Base-by-base conservation (phyloP, 2,113 vertebrate species). In the Myiozetetes cayanensis region DNA sequence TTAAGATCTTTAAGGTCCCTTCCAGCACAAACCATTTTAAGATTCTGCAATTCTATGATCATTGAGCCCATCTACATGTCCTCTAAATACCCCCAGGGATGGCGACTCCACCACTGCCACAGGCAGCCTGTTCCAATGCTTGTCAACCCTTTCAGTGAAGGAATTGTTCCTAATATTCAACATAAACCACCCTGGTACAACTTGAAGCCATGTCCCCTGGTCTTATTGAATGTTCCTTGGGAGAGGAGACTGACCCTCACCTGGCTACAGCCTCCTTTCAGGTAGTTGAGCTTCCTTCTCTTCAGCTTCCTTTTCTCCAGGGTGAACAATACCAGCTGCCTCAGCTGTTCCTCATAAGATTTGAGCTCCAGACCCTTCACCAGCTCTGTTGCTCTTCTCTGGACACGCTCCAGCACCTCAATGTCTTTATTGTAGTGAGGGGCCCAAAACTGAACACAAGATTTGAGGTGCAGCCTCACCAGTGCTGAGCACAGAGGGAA, bases 251-350 rank as follows among this genome's bases (percentile, higher is more conserved):
- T 1, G 21, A 43, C 7, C 1, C 13, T 10, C 20, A 50, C 21
- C 25, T 58, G 0, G 0, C 44, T 73, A 1, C 21, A 53, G 3
- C 9, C 17, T 70, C 46, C 21, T 47, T 31, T 41, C n/a, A 62
- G 17, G 17, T 10, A 17, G 6, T 8, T 47, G 16, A 41, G 30
- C n/a, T n/a, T n/a, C n/a, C n/a, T 3, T 14, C 56, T 5, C 35
- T 15, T 22, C 18, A 66, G 14, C 59, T 12, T 41, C n/a, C 30
- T 68, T 68, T 68, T 5, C 30, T 53, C n/a, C 62, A 67, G 62
- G 59, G 27, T 24, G 19, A 81, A 44, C 50, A 72, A 14, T 9
- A 17, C 22, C 59, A 74, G 33, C 12, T 79, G 58, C n/a, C 30
- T 35, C 75, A 56, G n/a, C 10, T 15, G 3, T 46, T 67, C 10